phyloP scores from a whole-genome alignment of 2,888 invertebrate species.

The Eupeodes luniger region DNA sequence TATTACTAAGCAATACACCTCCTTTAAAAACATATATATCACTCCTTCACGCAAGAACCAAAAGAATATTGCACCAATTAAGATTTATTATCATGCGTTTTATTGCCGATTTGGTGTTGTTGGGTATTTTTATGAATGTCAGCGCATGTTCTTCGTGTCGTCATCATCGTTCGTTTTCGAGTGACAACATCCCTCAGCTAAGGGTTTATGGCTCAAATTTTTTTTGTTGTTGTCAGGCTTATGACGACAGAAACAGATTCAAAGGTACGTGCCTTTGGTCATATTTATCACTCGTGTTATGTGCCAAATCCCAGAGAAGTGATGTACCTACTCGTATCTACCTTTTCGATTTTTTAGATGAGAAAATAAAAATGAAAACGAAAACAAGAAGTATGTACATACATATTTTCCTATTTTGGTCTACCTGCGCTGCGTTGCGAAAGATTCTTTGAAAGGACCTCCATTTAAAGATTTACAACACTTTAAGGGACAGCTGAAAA shows the following conservation, averaged over 20 bases:
- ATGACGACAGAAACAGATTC: slow-evolving; percentile 15
- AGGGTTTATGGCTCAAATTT: slow-evolving; percentile 38
- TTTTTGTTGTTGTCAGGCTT: slow-evolving; percentile 1
- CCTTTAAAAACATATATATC: slow-evolving; percentile 8
- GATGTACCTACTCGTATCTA: not conserved
- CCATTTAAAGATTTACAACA: slow-evolving; percentile 58
- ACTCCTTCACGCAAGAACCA: slow-evolving; percentile 20
- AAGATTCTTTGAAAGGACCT: slow-evolving; percentile 1
- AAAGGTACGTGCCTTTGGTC: slow-evolving; percentile 52
- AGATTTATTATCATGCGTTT: slow-evolving; percentile 62
- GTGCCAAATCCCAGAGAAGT: slow-evolving; percentile 34
- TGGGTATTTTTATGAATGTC: slow-evolving; percentile 28
- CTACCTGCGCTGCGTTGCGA: slow-evolving; percentile 1
- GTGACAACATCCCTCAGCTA: slow-evolving; percentile 19
- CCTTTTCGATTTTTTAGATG: not conserved
- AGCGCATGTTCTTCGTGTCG: not conserved
- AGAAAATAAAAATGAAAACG: not conserved
- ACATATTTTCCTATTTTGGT: not conserved
- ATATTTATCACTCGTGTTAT: slow-evolving; percentile 40
- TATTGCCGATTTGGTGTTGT: slow-evolving; percentile 24
- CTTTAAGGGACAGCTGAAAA: slow-evolving; percentile 54
- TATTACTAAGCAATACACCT: slow-evolving; percentile 1
- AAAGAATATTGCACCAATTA: slow-evolving; percentile 64
- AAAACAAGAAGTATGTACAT: not conserved
- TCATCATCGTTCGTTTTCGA: not conserved